Conservation (phyloP, 1,140 invertebrate species). For the Sycophaga agraensis region DNA sequence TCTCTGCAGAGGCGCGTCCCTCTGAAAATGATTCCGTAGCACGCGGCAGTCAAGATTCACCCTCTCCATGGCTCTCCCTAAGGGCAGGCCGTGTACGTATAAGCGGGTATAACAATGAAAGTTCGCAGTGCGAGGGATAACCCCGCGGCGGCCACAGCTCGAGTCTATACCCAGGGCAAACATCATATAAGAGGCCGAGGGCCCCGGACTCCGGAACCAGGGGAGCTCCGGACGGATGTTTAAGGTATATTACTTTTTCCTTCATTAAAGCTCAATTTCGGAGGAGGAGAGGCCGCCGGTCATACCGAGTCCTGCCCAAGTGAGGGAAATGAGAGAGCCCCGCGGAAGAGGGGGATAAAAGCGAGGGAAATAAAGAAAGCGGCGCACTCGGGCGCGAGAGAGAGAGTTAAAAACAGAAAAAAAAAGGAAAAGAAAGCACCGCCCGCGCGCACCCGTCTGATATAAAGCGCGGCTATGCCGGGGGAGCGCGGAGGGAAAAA, state of each 20-base stretch:
- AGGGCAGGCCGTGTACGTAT: too few species aligned
- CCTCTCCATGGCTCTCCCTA: too few species aligned
- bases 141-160: too few species aligned
- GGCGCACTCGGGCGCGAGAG: neutral
- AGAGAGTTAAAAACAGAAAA: neutral
- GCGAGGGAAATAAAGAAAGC: slow-evolving; percentile 19
- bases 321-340: slow-evolving; percentile 22
- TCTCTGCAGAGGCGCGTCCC: too few species aligned
- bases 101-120: too few species aligned
- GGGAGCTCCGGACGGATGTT: too few species aligned
- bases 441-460: too few species aligned
- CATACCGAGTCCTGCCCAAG: neutral
- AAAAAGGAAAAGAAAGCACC: slow-evolving; percentile 7
- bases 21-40: too few species aligned
- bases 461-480: slow-evolving; percentile 4
- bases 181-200: too few species aligned
- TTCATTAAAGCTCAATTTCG: slow-evolving; percentile 28
- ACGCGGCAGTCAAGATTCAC: too few species aligned
- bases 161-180: slow-evolving; percentile 14
- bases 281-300: neutral
- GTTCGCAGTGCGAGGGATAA: too few species aligned
- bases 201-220: too few species aligned
- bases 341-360: slow-evolving; percentile 21
- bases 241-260: slow-evolving; percentile 30
- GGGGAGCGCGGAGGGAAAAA: neutral